Conservation (phyloP, 2,888 invertebrate genomes). For the Tridacna crocea region DNA sequence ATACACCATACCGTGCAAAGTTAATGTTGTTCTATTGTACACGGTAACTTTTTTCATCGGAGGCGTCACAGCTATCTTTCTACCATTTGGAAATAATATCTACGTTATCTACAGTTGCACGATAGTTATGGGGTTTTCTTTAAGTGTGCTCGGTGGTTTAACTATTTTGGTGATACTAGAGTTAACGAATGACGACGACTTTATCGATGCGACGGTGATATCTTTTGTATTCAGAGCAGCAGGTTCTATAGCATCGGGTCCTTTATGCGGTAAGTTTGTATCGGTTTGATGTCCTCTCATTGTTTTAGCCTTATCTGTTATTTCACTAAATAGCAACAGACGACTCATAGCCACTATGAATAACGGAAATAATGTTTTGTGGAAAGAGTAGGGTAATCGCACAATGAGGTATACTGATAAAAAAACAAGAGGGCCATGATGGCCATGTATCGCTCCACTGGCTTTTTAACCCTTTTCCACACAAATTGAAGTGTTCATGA, state of each 20-base stretch:
- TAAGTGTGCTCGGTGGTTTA: conserved; percentile 18
- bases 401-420: too few relatives aligned
- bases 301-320: too few relatives aligned
- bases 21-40: conserved; percentile 7
- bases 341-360: too few relatives aligned
- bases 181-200: not conserved
- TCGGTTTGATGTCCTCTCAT: too few relatives aligned
- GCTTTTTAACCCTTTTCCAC: too few relatives aligned
- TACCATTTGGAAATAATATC: conserved; percentile 5
- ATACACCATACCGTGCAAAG: conserved; percentile 9
- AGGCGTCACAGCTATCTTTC: conserved; percentile 1
- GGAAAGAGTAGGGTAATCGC: too few relatives aligned
- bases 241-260: conserved; percentile 4
- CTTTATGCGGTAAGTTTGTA: conserved; percentile 19
- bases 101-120: conserved; percentile 6
- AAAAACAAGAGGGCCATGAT: too few relatives aligned
- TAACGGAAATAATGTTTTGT: too few relatives aligned
- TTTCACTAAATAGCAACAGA: too few relatives aligned
- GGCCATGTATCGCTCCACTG: too few relatives aligned
- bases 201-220: conserved; percentile 13
- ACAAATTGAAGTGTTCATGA: too few relatives aligned
- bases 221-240: conserved; percentile 8
- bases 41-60: conserved; percentile 18
- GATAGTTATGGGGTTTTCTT: conserved; percentile 5
- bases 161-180: conserved; percentile 16